Conservation (phyloP, 2,113 vertebrate genomes). For the Danio rerio region DNA sequence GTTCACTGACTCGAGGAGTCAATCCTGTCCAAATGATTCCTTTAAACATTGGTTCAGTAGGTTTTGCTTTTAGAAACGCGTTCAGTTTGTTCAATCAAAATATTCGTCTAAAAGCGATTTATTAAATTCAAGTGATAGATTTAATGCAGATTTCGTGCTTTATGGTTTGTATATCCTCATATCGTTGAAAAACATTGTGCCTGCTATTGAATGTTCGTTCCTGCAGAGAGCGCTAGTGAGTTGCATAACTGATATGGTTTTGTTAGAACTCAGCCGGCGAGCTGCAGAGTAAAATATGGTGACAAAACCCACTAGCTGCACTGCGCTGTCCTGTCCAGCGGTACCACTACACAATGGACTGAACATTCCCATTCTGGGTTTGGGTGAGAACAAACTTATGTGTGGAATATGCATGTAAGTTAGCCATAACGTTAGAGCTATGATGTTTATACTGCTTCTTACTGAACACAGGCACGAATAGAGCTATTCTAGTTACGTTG, state of each 20-base stretch:
- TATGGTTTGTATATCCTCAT: background rate
- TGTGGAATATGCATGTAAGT: background rate
- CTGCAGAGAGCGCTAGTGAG: background rate
- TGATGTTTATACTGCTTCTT: too few relatives aligned
- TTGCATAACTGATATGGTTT: background rate
- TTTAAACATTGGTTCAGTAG: background rate
- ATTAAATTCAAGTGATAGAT: background rate
- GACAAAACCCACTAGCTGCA: background rate
- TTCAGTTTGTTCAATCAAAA: background rate
- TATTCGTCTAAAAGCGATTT: background rate
- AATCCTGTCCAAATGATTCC: background rate
- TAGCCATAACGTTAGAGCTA: too few relatives aligned
- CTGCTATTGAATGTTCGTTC: background rate
- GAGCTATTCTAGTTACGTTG: too few relatives aligned
- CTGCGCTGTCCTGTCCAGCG: slow-evolving; percentile 64
- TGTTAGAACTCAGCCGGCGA: background rate
- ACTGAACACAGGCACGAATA: too few relatives aligned
- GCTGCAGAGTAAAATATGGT: background rate
- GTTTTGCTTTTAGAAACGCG: background rate
- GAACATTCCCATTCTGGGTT: slow-evolving; percentile 70
- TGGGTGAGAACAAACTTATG: slow-evolving; percentile 63
- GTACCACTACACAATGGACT: slow-evolving; percentile 76
- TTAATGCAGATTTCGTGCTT: background rate
- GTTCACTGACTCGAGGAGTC: background rate
- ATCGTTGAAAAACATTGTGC: too few relatives aligned